Base-by-base conservation (phyloP, 2,797 vertebrate genomes). In the Carduelis carduelis region DNA sequence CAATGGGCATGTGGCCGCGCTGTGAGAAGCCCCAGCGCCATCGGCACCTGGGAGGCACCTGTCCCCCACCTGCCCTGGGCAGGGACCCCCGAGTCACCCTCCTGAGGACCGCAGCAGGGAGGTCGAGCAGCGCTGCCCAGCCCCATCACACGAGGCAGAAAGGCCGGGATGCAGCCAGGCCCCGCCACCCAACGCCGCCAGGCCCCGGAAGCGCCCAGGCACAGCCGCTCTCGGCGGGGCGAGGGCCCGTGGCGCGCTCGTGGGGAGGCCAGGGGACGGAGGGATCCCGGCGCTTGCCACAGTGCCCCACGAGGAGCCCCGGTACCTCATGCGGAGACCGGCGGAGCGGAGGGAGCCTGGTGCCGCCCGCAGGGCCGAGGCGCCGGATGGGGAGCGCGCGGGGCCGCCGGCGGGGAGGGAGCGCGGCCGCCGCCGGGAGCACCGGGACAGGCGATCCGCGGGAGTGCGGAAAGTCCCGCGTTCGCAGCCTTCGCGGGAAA, bases 381-480 rank as follows among this genome's bases (percentile, higher is more conserved):
- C 15, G n/a, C 75, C 64, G 30, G 64, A 32, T 10, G 30, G 26
- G 32, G 47, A 79, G 17, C 56, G n/a, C 41, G 21, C 12, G 59
- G 55, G 49, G 63, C 34, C 24, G 27, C 47, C 30, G 35, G 20
- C 47, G 24, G 35, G 50, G 35, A 83, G 39, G 20, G 39, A 72
- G 44, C 39, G 78, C 12, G 26, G 3, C 2, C 14, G 52, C 30
- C 41, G 35, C 1, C 9, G 46, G 14, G 50, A n/a, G 52, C 52
- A 12, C 32, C 52, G 32, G 30, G 52, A 20, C 52, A 14, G 32
- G 52, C 12, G 12, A n/a, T 2, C 52, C 52, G 6, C 52, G 20
- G 30, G 5, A 11, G 5, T 1, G 11, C 5, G 3, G 43, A 3
- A 0, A 8, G 20, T 13, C 6, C 14, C 1, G 17, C 2, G 28